Evolutionary conservation across 1,140 invertebrate species (phyloP), one percentile per base, ranked within the genome.

Genomic region (Apolygus lucorum): DNA sequence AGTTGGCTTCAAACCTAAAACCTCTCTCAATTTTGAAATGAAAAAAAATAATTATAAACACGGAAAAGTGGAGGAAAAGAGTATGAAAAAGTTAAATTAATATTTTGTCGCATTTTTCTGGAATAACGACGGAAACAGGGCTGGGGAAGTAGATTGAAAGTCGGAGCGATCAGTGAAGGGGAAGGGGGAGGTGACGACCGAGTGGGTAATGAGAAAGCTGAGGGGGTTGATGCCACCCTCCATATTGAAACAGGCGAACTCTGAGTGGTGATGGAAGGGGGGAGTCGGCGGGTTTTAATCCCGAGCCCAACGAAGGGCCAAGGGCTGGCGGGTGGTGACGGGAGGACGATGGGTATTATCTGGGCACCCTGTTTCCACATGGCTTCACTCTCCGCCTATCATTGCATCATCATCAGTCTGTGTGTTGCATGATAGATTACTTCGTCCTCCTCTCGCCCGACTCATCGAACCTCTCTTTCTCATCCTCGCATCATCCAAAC

Each of bases 351-450:
- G 62, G 62, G 62, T 63, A 63, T 63, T 63, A 63, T 63, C 62
- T 63, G 21, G 22, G 21, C 22, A 63, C 62, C 62, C 62, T 63
- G 62, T 63, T 63, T 63, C 62, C 62, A 63, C 62, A 63, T 63
- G 62, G 62, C 62, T 63, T 63, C 62, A 63, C 62, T 26, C 62
- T 63, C 62, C 26, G 62, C 62, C 62, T 63, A 63, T 63, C 62
- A 63, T 63, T 63, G 62, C 62, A 63, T 63, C 62, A 63, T 63
- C 62, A 63, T 63, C 62, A 63, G 62, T 63, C 62, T 63, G 62
- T 63, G 62, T 63, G 62, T 63, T 63, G 62, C 62, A 63, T 63
- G 62, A 63, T 63, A 63, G 62, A 63, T 63, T 63, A 63, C 62
- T 63, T 49, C 34, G 34, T 49, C 34, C 34, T 49, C 34, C 34